These are phyloP conservation scores for Acipenser ruthenus DNA, from an alignment of 2,797 vertebrate genomes.

Conservation along the genomic window DNA sequence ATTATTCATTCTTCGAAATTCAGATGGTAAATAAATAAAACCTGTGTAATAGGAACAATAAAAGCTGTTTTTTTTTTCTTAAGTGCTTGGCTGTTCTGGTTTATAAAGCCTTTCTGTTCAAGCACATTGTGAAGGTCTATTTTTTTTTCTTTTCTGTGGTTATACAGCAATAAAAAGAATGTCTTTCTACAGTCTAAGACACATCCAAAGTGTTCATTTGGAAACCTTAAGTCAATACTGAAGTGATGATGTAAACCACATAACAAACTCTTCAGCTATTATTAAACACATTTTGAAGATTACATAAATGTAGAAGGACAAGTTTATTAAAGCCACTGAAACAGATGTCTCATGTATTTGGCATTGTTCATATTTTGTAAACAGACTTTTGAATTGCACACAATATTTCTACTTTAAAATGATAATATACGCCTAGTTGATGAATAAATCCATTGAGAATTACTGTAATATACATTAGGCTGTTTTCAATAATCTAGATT, in stretches of 20 bases:
- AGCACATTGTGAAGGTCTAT: not conserved
- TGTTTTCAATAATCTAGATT: too few species aligned
- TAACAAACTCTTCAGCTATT: slow-evolving; percentile 20
- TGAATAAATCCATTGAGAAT: too few species aligned
- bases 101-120: not conserved
- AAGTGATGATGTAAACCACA: slow-evolving; percentile 9
- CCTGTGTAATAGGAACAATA: not conserved
- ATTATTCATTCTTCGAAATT: not conserved
- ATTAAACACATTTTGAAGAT: slow-evolving; percentile 36
- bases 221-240: slow-evolving; percentile 2
- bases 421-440: too few species aligned
- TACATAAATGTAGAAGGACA: slow-evolving; percentile 25
- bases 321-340: slow-evolving; percentile 37
- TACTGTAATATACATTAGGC: too few species aligned
- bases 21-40: not conserved
- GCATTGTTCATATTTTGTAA: too few species aligned
- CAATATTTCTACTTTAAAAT: too few species aligned
- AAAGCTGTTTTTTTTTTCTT: too few species aligned
- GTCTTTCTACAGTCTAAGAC: not conserved
- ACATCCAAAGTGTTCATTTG: slow-evolving; percentile 2
- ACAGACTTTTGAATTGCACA: too few species aligned
- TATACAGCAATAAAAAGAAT: not conserved
- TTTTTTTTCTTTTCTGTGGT: too few species aligned
- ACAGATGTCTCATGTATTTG: not conserved
- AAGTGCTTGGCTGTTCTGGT: too few species aligned